These are phyloP conservation scores for Argynnis bischoffii DNA, from an alignment of 2,888 invertebrate species.

Conservation along the genomic window DNA sequence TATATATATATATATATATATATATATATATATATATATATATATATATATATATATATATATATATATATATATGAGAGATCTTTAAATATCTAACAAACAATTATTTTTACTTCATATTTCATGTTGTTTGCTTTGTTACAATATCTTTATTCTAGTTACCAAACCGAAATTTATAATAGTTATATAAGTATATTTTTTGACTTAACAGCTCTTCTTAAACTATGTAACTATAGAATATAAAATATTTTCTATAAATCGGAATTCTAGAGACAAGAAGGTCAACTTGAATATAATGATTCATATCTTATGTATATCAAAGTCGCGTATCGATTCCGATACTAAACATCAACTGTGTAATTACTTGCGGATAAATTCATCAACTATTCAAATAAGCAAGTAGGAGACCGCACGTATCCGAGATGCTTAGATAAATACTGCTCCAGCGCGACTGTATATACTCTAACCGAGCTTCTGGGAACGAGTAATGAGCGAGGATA, in stretches of 20 bases:
- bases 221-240: neutral
- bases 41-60: too few species aligned
- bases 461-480: constrained; percentile 5
- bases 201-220: too few species aligned
- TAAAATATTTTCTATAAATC: neutral
- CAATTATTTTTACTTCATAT: too few species aligned
- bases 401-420: constrained; percentile 6
- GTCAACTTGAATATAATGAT: neutral
- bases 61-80: too few species aligned
- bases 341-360: constrained; percentile 7
- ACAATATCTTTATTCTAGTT: too few species aligned
- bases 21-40: too few species aligned
- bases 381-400: constrained; percentile 23
- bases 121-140: too few species aligned
- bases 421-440: constrained; percentile 1
- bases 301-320: neutral
- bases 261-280: neutral
- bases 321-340: neutral
- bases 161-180: too few species aligned
- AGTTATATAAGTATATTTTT: too few species aligned
- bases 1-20: too few species aligned
- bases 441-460: neutral
- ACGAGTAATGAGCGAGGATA: neutral
- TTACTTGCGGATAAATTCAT: constrained; percentile 14
- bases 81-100: too few species aligned